A percentile compares a stretch with the other conserved stretches of the same genome.
Evolutionary conservation across 1,140 invertebrate species (phyloP).

Genomic region (Oreohelix idahoensis): DNA sequence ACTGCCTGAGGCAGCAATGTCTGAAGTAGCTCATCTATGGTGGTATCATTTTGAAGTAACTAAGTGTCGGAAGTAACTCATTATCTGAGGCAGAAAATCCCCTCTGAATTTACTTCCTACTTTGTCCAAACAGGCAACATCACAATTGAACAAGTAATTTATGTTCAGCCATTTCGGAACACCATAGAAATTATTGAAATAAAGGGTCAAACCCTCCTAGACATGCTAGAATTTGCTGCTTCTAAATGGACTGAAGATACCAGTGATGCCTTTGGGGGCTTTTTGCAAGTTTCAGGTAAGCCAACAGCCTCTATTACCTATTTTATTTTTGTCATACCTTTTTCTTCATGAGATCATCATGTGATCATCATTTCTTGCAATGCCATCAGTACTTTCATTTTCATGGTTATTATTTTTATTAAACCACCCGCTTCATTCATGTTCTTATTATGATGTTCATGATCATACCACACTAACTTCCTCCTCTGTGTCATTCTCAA

Average conservation of each 20-base stretch:
- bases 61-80: too few species aligned
- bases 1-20: too few species aligned
- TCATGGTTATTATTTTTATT: neutral
- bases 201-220: conserved; percentile 77
- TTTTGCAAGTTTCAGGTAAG: conserved; percentile 79
- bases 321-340: neutral
- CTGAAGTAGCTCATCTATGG: too few species aligned
- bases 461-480: too few species aligned
- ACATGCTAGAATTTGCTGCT: conserved; percentile 79
- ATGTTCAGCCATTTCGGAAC: conserved; percentile 82
- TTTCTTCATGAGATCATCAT: neutral
- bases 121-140: conserved; percentile 78
- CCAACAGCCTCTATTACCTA: too few species aligned
- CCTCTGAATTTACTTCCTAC: too few species aligned
- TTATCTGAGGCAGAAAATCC: too few species aligned
- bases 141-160: conserved; percentile 79
- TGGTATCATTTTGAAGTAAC: too few species aligned
- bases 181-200: conserved; percentile 80
- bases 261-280: conserved; percentile 75
- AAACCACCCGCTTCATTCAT: too few species aligned
- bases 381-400: neutral
- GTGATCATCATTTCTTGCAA: neutral
- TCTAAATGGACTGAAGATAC: conserved; percentile 69
- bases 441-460: too few species aligned
- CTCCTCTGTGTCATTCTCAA: too few species aligned